These are phyloP conservation scores for Menidia menidia DNA, from an alignment of 2,797 vertebrate species.

Conservation along the genomic window DNA sequence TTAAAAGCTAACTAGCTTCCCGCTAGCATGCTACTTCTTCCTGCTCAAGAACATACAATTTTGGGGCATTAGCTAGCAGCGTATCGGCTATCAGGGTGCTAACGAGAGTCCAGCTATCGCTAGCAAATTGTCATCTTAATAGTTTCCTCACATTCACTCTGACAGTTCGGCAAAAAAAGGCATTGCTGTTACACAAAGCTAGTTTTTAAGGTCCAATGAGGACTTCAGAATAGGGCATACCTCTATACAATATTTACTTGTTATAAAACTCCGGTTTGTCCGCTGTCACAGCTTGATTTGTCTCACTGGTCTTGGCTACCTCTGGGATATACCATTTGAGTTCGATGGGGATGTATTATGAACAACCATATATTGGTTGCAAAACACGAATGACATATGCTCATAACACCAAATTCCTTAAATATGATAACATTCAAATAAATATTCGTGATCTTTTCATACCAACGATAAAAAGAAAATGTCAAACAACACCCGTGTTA, in stretches of 20 bases:
- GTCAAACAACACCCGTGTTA: background rate
- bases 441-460: fast-evolving
- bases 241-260: conserved; percentile 72
- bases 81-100: conserved; percentile 59
- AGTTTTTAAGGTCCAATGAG: conserved; percentile 23
- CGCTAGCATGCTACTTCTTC: conserved; percentile 71
- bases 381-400: background rate
- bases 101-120: conserved; percentile 61
- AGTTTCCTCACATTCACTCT: conserved; percentile 54
- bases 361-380: background rate
- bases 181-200: conserved; percentile 39
- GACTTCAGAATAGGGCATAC: conserved; percentile 66
- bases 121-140: conserved; percentile 70
- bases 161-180: conserved; percentile 63
- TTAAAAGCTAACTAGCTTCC: conserved; percentile 64
- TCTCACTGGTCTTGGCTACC: conserved; percentile 81
- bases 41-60: conserved; percentile 52
- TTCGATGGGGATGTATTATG: conserved; percentile 37
- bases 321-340: conserved; percentile 68
- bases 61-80: conserved; percentile 38
- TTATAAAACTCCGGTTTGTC: conserved; percentile 81
- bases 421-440: fast-evolving
- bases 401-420: background rate
- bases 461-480: fast-evolving
- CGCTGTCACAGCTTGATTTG: conserved; percentile 84